Percentiles rank a stretch among this genome's conserved stretches.
Conservation (phyloP, 2,888 invertebrate species). For the Cataglyphis cursor region DNA sequence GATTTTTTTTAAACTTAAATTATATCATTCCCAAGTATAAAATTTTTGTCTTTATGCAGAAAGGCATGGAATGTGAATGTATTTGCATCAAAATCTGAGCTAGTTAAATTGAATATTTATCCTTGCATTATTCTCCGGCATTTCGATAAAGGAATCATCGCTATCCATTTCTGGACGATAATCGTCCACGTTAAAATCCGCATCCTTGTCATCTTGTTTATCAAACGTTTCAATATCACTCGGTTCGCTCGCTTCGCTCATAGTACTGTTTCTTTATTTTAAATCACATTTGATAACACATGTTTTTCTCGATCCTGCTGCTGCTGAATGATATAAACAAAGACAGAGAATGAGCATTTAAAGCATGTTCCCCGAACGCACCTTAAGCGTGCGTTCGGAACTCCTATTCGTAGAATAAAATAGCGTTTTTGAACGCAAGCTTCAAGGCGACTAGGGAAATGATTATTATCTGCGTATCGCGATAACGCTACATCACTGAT, state of each 20-base stretch:
- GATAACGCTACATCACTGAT: too few relatives aligned
- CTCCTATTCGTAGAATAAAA: too few relatives aligned
- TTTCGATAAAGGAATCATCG: slow-evolving; percentile 78
- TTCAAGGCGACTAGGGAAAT: too few relatives aligned
- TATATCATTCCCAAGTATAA: not conserved
- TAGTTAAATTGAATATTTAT: not conserved
- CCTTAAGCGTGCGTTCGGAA: too few relatives aligned
- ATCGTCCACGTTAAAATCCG: slow-evolving; percentile 79
- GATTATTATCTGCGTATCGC: too few relatives aligned
- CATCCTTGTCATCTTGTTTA: slow-evolving; percentile 72
- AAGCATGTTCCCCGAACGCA: too few relatives aligned
- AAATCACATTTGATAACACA: not conserved
- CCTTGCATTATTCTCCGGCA: slow-evolving; percentile 53
- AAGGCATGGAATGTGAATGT: not conserved
- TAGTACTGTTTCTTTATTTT: not conserved
- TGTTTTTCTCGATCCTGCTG: not conserved
- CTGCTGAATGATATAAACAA: too few relatives aligned
- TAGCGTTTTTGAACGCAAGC: too few relatives aligned
- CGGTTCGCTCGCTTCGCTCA: slow-evolving; percentile 62
- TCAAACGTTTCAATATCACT: slow-evolving; percentile 73
- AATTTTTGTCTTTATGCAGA: not conserved
- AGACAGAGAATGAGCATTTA: too few relatives aligned
- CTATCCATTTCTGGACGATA: slow-evolving; percentile 79
- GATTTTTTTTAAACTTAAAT: not conserved
- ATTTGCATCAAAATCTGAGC: not conserved